Evolutionary conservation across 2,113 vertebrate genomes (phyloP).

Genomic region (Mustela nigripes): DNA sequence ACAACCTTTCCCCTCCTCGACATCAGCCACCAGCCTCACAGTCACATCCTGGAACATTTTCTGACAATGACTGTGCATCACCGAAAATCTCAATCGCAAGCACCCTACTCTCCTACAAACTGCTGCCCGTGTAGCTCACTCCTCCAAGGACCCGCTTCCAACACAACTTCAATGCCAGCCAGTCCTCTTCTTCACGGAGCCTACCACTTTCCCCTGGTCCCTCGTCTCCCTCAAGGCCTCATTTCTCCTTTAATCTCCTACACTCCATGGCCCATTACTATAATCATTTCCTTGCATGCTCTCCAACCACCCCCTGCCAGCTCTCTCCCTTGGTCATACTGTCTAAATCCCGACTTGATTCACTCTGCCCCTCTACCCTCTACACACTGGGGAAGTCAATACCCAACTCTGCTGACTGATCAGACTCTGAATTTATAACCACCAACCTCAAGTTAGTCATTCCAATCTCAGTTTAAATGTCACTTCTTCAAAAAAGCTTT

Average conservation of each 20-base stretch:
- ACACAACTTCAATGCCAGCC: not conserved
- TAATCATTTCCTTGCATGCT: not conserved
- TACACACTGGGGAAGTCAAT: not conserved
- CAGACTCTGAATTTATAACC: slow-evolving; percentile 4
- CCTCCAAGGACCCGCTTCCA: not conserved
- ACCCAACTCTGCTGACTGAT: not conserved
- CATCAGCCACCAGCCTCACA: not conserved
- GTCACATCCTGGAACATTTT: not conserved
- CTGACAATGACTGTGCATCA: not conserved
- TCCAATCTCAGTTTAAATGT: not conserved
- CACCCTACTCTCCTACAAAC: not conserved
- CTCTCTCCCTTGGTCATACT: not conserved
- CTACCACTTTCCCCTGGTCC: not conserved
- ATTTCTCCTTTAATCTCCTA: not conserved
- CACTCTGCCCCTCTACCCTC: not conserved
- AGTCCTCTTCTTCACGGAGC: not conserved
- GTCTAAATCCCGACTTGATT: not conserved
- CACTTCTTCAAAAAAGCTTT: not conserved
- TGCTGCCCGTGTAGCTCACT: not conserved
- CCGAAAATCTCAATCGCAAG: not conserved
- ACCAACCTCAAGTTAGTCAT: slow-evolving; percentile 45
- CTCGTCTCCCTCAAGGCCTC: not conserved
- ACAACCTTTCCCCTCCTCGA: not conserved
- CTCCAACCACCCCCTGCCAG: not conserved
- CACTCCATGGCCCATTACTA: not conserved